These are phyloP conservation scores for Heliconius melpomene DNA, from an alignment of 1,140 invertebrate genomes.

Conservation along the genomic window DNA sequence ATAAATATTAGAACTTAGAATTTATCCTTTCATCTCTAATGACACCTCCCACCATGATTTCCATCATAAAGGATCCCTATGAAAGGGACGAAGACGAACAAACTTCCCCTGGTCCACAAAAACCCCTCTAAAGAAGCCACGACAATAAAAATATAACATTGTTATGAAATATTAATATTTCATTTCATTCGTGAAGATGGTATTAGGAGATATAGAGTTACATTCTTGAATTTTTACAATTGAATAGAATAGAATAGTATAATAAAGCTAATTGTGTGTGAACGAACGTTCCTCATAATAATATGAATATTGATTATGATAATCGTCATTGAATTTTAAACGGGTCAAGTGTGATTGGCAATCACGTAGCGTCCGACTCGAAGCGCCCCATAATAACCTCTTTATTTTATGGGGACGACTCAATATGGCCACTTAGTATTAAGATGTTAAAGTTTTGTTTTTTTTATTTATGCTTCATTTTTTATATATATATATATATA, in stretches of 20 bases:
- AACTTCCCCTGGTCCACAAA: conserved; percentile 27
- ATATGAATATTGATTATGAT: conserved; percentile 71
- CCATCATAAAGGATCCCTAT: conserved; percentile 41
- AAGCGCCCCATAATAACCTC: conserved; percentile 8
- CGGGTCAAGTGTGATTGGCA: conserved; percentile 36
- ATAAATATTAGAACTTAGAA: conserved; percentile 36
- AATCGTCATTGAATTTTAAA: conserved; percentile 22
- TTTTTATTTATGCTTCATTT: too few relatives aligned
- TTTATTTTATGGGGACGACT: conserved; percentile 10
- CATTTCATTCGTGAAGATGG: conserved; percentile 61
- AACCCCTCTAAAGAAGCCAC: conserved; percentile 51
- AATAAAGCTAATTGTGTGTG: conserved; percentile 79
- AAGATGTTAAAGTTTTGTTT: neutral
- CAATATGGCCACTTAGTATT: conserved; percentile 1
- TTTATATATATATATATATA: too few relatives aligned
- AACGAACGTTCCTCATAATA: conserved; percentile 49
- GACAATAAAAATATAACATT: conserved; percentile 74
- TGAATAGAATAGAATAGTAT: conserved; percentile 63
- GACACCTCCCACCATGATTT: conserved; percentile 52
- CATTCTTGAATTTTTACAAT: conserved; percentile 70
- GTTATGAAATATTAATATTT: conserved; percentile 71
- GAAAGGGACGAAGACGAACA: neutral
- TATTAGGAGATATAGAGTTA: conserved; percentile 72
- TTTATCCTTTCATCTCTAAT: conserved; percentile 48
- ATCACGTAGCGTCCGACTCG: conserved; percentile 8